Percentiles rank a stretch among this genome's conserved stretches.
These are phyloP conservation scores for Rhynchomys soricoides DNA, from an alignment of 2,113 vertebrate genomes.

Conservation along the genomic window DNA sequence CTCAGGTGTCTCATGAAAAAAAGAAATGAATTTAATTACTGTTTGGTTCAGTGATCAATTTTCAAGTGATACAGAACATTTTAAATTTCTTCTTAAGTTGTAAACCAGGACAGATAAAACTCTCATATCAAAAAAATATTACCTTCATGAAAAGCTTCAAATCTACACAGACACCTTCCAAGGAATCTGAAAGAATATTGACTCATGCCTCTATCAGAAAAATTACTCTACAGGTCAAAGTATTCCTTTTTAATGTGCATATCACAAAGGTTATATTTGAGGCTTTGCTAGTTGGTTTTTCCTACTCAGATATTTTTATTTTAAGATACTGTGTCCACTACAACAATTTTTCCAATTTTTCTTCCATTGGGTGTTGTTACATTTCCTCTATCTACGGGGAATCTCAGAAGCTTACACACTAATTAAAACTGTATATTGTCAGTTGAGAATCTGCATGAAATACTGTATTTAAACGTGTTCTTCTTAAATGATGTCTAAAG, in stretches of 20 bases:
- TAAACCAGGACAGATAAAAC: slow-evolving; percentile 31
- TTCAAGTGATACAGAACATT: neutral
- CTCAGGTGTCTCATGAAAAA: neutral
- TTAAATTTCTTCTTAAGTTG: slow-evolving; percentile 14
- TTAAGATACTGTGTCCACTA: slow-evolving; percentile 48
- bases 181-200: slow-evolving; percentile 42
- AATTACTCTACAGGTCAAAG: slow-evolving; percentile 10
- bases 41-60: neutral
- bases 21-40: neutral
- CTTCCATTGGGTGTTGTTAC: neutral
- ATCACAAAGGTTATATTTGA: neutral
- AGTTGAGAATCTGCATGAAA: slow-evolving; percentile 36
- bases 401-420: slow-evolving; percentile 35
- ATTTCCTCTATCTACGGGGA: slow-evolving; percentile 44
- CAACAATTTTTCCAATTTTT: slow-evolving; percentile 42
- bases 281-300: neutral
- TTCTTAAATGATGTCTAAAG: slow-evolving; percentile 26
- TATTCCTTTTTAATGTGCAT: neutral
- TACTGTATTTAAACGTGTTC: slow-evolving; percentile 63
- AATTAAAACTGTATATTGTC: slow-evolving; percentile 64
- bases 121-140: neutral
- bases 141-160: neutral
- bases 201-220: neutral
- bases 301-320: slow-evolving; percentile 38
- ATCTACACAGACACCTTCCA: neutral